Evolutionary conservation across 2,888 invertebrate species (phyloP).

Genomic region (Dione juno): DNA sequence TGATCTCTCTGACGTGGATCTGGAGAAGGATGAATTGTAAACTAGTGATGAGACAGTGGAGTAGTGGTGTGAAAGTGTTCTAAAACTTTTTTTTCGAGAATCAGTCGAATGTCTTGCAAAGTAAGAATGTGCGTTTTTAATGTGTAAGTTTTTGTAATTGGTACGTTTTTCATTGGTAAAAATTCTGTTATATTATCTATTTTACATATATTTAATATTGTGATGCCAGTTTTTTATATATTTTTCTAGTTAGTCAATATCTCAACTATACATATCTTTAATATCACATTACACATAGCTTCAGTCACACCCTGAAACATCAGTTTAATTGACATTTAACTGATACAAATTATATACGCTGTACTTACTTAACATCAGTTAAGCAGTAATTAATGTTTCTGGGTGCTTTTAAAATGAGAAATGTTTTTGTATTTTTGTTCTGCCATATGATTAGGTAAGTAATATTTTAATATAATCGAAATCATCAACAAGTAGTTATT

Average conservation of each 20-base stretch:
- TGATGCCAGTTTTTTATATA: slow-evolving; percentile 11
- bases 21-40: slow-evolving; percentile 91
- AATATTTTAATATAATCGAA: not conserved
- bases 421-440: not conserved
- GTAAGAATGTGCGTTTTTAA: slow-evolving; percentile 7
- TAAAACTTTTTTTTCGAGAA: not conserved
- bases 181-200: not conserved
- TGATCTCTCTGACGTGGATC: slow-evolving; percentile 94
- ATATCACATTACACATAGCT: slow-evolving; percentile 10
- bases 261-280: slow-evolving; percentile 2
- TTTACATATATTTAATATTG: slow-evolving; percentile 1
- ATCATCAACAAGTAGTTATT: slow-evolving; percentile 19
- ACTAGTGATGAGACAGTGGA: slow-evolving; percentile 29
- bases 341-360: not conserved
- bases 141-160: not conserved
- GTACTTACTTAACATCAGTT: not conserved
- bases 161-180: not conserved
- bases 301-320: not conserved
- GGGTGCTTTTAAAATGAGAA: not conserved
- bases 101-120: not conserved
- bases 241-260: not conserved
- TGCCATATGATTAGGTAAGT: slow-evolving; percentile 4
- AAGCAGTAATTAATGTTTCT: not conserved
- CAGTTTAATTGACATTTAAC: not conserved
- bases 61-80: slow-evolving; percentile 30